Evolutionary conservation across 2,888 invertebrate species (phyloP).

Genomic region (Brenthis hecate): DNA sequence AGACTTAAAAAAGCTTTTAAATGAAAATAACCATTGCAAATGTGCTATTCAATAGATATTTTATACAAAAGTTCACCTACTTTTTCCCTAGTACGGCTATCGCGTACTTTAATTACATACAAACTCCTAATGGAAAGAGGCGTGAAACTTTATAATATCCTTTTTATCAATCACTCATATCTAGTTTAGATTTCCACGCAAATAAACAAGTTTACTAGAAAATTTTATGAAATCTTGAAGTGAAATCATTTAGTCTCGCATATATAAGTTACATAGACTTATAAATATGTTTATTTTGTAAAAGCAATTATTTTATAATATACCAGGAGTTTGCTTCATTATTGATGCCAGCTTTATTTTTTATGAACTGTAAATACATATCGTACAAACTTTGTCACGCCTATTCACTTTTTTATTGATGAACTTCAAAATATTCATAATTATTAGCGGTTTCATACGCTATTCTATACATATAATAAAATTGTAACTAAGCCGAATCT

Average conservation of each 20-base stretch:
- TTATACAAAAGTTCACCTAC: constrained; percentile 20
- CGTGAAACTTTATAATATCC: constrained; percentile 29
- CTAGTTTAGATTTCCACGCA: constrained; percentile 26
- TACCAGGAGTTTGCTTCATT: no score
- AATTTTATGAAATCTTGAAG: constrained; percentile 31
- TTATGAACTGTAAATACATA: no score
- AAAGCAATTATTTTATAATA: no score
- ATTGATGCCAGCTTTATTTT: no score
- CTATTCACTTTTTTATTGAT: no score
- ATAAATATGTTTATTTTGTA: not conserved
- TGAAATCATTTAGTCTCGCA: constrained; percentile 26
- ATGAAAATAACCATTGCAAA: no score
- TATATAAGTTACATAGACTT: constrained; percentile 11
- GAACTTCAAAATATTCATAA: no score
- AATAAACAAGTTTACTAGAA: constrained; percentile 33
- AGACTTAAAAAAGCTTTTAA: no score
- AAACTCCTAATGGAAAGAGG: constrained; percentile 22
- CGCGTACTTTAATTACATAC: constrained; percentile 16
- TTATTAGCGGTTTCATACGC: no score
- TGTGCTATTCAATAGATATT: not conserved
- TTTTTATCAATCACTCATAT: constrained; percentile 27
- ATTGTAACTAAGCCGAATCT: no score
- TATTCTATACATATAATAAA: no score
- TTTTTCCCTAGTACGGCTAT: constrained; percentile 8
- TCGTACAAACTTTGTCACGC: no score